Conservation (phyloP, 2,113 vertebrate species). For the Odocoileus hemionus region DNA sequence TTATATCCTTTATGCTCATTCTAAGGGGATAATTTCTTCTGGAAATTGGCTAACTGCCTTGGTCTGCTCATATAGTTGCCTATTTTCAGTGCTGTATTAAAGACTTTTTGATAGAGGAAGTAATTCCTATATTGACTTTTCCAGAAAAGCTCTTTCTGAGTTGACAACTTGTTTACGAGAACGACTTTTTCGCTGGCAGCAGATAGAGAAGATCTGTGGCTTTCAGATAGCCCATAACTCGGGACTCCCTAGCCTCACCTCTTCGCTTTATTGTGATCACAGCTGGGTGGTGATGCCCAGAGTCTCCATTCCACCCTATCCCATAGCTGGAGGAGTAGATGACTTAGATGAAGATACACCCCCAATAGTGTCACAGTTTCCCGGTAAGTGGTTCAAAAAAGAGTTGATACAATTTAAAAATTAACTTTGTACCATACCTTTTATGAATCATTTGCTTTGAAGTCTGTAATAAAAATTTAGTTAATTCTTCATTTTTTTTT, state of each 20-base stretch:
- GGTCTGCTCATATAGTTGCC: not conserved
- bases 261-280: constrained; percentile 97
- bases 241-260: constrained; percentile 93
- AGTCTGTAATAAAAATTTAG: not conserved
- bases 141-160: constrained; percentile 95
- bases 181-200: constrained; percentile 98
- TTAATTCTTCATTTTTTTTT: not conserved
- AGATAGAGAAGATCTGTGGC: constrained; percentile 98
- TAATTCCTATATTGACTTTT: constrained; percentile 45
- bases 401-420: not conserved
- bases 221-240: constrained; percentile 97
- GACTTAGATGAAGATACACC: constrained; percentile 98
- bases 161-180: constrained; percentile 95
- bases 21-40: constrained; percentile 6
- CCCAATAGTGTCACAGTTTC: constrained; percentile 95
- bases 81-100: not conserved
- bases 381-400: constrained; percentile 81
- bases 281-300: constrained; percentile 99
- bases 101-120: not conserved
- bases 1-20: not conserved
- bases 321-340: constrained; percentile 96
- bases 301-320: constrained; percentile 95
- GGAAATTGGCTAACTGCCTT: not conserved
- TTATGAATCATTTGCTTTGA: not conserved
- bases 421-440: not conserved